Conservation (phyloP, 2,888 invertebrate genomes). For the Bembecia ichneumoniformis region DNA sequence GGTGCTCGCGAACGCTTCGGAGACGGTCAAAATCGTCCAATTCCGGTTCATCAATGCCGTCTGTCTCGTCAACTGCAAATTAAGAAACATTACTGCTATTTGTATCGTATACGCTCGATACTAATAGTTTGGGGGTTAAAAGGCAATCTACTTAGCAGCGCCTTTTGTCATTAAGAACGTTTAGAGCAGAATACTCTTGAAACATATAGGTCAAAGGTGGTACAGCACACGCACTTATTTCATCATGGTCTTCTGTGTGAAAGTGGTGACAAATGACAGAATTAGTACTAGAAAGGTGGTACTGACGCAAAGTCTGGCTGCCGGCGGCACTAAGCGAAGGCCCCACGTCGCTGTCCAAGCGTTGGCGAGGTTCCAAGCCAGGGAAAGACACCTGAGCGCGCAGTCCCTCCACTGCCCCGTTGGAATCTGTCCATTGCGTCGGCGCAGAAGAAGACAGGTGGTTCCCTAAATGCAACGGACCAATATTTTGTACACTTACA, state of each 20-base stretch:
- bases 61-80: conserved; percentile 51
- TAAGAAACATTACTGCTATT: no score
- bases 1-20: conserved; percentile 77
- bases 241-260: conserved; percentile 1
- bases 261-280: not conserved
- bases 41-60: conserved; percentile 25
- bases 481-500: no score
- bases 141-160: no score
- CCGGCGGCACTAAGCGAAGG: conserved; percentile 63
- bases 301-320: conserved; percentile 53
- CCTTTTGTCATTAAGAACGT: no score
- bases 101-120: no score
- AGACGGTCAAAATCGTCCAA: conserved; percentile 81
- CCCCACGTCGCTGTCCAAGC: conserved; percentile 66
- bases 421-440: conserved; percentile 29
- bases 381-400: conserved; percentile 38
- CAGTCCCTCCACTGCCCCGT: conserved; percentile 34
- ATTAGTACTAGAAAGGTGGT: no score
- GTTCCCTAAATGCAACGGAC: conserved; percentile 14
- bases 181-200: no score
- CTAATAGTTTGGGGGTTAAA: no score
- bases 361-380: conserved; percentile 30
- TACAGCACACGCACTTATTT: no score
- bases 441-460: conserved; percentile 58
- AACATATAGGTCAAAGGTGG: no score